Conservation (phyloP, 2,797 vertebrate genomes). For the Catostomus latipinnis region DNA sequence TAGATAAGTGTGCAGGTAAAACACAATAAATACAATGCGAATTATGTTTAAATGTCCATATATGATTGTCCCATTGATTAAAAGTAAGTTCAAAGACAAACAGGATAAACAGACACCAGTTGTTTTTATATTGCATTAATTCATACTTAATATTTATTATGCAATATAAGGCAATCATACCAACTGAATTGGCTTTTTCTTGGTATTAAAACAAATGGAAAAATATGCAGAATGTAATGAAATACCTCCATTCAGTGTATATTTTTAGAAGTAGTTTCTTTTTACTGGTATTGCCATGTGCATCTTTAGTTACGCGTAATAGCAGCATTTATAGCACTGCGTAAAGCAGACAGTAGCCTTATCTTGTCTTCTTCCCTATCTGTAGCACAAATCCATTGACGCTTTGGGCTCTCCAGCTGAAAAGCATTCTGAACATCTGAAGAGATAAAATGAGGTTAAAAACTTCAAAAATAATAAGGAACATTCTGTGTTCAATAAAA, state of each 20-base stretch:
- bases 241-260: background rate
- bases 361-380: conserved; percentile 76
- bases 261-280: background rate
- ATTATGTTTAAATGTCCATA: background rate
- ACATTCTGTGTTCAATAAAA: no score
- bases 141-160: background rate
- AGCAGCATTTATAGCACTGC: conserved; percentile 67
- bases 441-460: background rate
- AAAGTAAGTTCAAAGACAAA: background rate
- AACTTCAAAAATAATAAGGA: background rate
- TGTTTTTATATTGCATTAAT: background rate
- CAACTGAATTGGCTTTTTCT: background rate
- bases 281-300: background rate
- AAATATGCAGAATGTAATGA: background rate
- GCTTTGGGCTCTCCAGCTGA: conserved; percentile 76
- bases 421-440: conserved; percentile 84
- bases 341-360: conserved; percentile 75
- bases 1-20: background rate
- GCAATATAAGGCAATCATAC: background rate
- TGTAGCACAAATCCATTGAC: conserved; percentile 80
- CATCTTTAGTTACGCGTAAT: conserved; percentile 46
- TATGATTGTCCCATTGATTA: background rate
- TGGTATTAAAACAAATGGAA: background rate
- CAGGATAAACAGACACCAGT: background rate
- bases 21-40: background rate